Percentiles rank a stretch among this genome's conserved stretches.
Evolutionary conservation across 1,140 invertebrate species (phyloP).

Genomic region (Drosophila mayri): DNA sequence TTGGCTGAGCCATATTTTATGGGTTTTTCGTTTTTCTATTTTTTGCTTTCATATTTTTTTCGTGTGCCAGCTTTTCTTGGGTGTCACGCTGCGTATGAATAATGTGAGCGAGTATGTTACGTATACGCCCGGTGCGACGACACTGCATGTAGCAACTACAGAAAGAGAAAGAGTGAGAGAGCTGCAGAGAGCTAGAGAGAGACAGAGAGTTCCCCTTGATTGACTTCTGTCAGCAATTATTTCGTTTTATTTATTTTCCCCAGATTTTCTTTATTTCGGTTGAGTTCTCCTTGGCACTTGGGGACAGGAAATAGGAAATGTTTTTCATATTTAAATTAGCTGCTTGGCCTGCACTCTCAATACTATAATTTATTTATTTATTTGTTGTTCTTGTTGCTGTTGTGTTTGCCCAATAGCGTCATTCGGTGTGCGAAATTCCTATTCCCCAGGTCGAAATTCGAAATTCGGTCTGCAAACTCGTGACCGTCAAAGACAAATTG

Average conservation of each 20-base stretch:
- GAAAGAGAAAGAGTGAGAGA: neutral
- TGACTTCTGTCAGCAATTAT: conserved; percentile 62
- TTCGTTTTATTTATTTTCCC: conserved; percentile 34
- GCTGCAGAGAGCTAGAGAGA: neutral
- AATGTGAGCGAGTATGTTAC: conserved; percentile 57
- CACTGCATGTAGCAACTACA: conserved; percentile 58
- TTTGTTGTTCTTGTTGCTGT: neutral
- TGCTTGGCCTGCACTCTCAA: conserved; percentile 43
- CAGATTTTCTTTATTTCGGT: conserved; percentile 6
- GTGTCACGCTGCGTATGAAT: conserved; percentile 80
- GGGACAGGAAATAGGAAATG: conserved; percentile 80
- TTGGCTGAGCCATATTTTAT: conserved; percentile 39
- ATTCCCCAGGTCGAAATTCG: conserved; percentile 5
- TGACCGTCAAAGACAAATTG: conserved; percentile 41
- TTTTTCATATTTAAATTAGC: conserved; percentile 81
- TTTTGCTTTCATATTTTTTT: conserved; percentile 16
- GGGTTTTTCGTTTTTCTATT: conserved; percentile 16
- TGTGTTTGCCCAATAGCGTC: conserved; percentile 11
- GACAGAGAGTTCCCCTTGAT: conserved; percentile 48
- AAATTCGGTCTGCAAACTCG: conserved; percentile 33
- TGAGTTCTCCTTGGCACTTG: conserved; percentile 48
- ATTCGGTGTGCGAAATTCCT: conserved; percentile 40
- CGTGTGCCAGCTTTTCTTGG: conserved; percentile 39
- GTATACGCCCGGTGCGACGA: conserved; percentile 59
- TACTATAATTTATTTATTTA: conserved; percentile 13